Evolutionary conservation across 2,113 vertebrate species (phyloP).

Genomic region (Pterocles burchelli): DNA sequence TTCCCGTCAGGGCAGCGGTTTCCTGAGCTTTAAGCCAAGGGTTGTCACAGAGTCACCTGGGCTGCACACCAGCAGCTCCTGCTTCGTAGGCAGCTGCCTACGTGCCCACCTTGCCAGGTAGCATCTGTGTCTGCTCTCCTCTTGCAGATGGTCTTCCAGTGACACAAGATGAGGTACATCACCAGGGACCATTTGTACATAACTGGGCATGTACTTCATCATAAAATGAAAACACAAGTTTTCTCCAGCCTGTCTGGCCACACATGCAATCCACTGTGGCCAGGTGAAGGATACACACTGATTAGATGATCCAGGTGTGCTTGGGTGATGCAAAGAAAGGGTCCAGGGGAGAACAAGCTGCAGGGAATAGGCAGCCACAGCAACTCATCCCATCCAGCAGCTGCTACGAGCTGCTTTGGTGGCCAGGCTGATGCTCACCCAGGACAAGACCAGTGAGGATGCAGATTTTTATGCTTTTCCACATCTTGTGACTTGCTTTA

Average conservation of each 20-base stretch:
- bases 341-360: background rate
- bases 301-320: background rate
- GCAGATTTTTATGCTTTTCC: background rate
- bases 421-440: background rate
- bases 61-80: background rate
- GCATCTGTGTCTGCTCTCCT: background rate
- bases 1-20: background rate
- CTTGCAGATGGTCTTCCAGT: background rate
- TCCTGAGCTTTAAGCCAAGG: background rate
- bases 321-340: background rate
- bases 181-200: background rate
- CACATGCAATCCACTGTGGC: background rate
- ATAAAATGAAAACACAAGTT: background rate
- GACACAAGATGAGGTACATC: accelerated
- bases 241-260: background rate
- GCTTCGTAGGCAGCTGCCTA: background rate
- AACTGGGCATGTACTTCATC: background rate
- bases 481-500: background rate
- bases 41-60: accelerated
- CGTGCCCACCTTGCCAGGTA: background rate
- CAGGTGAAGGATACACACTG: background rate
- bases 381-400: background rate
- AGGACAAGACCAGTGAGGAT: background rate
- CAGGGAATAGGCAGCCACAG: background rate
- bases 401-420: background rate